Base-by-base conservation (phyloP, 2,113 vertebrate species). In the Litocranius walleri region DNA sequence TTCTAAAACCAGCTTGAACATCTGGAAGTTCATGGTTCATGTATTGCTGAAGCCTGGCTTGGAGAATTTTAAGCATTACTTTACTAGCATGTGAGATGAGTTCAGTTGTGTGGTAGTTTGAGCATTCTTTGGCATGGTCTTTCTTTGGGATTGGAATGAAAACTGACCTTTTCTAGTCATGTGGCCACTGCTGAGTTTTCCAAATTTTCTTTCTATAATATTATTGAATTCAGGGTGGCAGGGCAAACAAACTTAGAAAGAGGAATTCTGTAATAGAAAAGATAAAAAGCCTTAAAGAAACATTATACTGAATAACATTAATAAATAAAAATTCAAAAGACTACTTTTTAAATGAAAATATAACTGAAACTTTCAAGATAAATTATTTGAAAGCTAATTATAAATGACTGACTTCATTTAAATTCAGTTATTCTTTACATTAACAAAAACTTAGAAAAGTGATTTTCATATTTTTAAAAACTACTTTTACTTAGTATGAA, bases 221-320 rank as follows among this genome's bases (percentile, higher is more conserved):
- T 90, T 87, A 82, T 36, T 94, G 5, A 86, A 80, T 91, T 94
- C 29, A 11, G 33, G 19, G 33, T 6, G 23, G 27, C 29, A 85
- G 21, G 9, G 4, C 23, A 89, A 64, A 8, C 6, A 3, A 84
- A 19, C 74, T 91, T 83, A 88, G 19, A 30, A 83, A 30, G n/a
- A 92, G 30, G 29, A 64, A 82, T 95, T 91, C 50, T 97, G 6
- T 95, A 56, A 81, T 10, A 48, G n/a, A 88, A 97, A 96, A 67
- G 1, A 54, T 10, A 91, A 89, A 54, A 88, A 45, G 1, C 16
- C 30, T 95, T 85, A 86, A 90, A 93, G 45, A 93, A 96, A 95
- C 17, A 21, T 33, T 81, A 62, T 64, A 62, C 57, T 90, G 54
- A 86, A 74, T 74, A 21, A 74, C 8, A 36, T 80, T 57, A 87